A percentile compares a stretch with the other conserved stretches of the same genome.
phyloP scores from a whole-genome alignment of 2,113 vertebrate genomes.

The Ellobius talpinus region DNA sequence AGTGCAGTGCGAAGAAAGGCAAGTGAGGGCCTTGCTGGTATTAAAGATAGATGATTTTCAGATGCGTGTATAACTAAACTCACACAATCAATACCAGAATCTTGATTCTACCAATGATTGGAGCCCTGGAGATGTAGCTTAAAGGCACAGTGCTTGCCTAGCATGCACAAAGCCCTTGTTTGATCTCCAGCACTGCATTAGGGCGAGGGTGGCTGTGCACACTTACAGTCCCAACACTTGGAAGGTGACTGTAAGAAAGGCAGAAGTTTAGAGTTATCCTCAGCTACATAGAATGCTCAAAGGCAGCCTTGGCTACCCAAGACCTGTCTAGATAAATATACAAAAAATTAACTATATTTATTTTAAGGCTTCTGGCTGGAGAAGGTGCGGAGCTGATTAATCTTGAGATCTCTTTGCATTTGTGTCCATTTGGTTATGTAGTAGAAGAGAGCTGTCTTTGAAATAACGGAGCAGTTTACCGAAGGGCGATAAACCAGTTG shows the following conservation, averaged over 20 bases:
- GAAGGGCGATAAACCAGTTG: not conserved
- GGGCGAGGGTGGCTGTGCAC: not conserved
- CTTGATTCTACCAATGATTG: not conserved
- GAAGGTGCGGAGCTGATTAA: not conserved
- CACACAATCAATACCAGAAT: not conserved
- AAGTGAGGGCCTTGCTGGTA: not conserved
- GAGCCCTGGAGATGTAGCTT: not conserved
- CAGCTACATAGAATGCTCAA: not conserved
- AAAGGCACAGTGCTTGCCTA: not conserved
- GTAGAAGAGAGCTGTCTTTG: not conserved
- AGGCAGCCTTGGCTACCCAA: not conserved
- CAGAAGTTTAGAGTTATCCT: not conserved
- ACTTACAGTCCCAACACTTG: not conserved
- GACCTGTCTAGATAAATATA: not conserved
- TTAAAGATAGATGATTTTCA: not conserved
- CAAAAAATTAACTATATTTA: not conserved
- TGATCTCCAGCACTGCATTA: not conserved
- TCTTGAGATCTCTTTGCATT: not conserved
- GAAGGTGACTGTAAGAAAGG: not conserved
- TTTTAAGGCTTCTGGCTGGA: not conserved
- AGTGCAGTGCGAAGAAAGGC: no score
- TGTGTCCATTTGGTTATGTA: not conserved
- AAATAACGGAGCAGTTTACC: fast-evolving
- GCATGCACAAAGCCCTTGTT: not conserved
- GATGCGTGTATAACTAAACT: not conserved